Evolutionary conservation across 1,140 invertebrate genomes (phyloP).

Genomic region (Bombus haemorrhoidalis): DNA sequence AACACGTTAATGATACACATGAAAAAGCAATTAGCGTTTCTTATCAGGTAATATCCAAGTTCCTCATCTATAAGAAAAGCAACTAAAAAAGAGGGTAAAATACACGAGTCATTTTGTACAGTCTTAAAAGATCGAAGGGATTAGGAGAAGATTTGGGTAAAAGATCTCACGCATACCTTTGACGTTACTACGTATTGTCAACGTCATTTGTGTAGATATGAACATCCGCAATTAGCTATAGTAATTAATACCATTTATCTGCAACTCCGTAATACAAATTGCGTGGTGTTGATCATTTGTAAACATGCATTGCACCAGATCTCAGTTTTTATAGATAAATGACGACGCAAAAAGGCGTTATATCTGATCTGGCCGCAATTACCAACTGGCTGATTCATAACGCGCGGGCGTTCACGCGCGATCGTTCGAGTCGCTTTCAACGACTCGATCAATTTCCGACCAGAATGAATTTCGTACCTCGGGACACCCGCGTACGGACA

Average conservation of each 20-base stretch:
- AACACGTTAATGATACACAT: slow-evolving; percentile 33
- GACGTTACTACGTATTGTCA: slow-evolving; percentile 20
- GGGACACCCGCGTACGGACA: neutral
- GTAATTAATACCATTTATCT: slow-evolving; percentile 36
- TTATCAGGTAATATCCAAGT: slow-evolving; percentile 7
- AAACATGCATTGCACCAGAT: slow-evolving; percentile 55
- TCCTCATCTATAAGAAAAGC: neutral
- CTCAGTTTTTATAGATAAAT: slow-evolving; percentile 58
- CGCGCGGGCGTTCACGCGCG: slow-evolving; percentile 7
- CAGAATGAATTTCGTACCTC: neutral
- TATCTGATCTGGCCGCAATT: slow-evolving; percentile 65
- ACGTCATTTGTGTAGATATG: neutral
- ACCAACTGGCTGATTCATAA: slow-evolving; percentile 59
- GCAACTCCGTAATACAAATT: neutral
- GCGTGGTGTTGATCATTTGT: slow-evolving; percentile 1
- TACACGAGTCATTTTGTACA: neutral
- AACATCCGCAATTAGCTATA: slow-evolving; percentile 25
- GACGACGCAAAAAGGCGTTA: slow-evolving; percentile 24
- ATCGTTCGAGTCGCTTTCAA: slow-evolving; percentile 12
- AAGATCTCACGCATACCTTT: neutral
- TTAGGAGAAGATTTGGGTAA: neutral
- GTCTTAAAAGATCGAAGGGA: slow-evolving; percentile 29
- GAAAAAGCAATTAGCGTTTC: slow-evolving; percentile 38
- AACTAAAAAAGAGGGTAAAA: neutral
- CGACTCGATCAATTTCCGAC: slow-evolving; percentile 33